Base-by-base conservation (phyloP, 2,113 vertebrate genomes). In the Felis catus region DNA sequence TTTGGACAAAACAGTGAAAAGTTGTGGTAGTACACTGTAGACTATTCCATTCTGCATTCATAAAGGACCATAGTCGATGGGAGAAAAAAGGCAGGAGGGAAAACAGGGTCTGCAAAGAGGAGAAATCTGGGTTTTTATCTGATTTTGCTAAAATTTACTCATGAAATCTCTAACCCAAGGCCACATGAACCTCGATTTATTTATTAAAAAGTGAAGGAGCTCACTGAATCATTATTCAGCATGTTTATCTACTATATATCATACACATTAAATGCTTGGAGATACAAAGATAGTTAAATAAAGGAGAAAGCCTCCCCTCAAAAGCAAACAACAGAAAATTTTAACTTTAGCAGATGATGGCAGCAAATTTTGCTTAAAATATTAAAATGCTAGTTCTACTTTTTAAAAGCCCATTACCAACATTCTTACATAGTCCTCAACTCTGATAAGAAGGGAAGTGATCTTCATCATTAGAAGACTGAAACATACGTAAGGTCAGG, bases 271-370 rank as follows among this genome's bases (percentile, higher is more conserved):
- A 91, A 29, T 65, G 23, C 73, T 36, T 15, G 39, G 11, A 85
- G 36, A 82, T 27, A 74, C 14, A 74, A 84, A 85, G 73, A 71
- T 65, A n/a, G 85, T 51, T 89, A 55, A 94, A 70, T 80, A 73
- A 97, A 70, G n/a, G 48, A 66, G 41, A 95, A 58, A 27, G 41
- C 70, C 36, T 88, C n/a, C 45, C 48, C 19, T 96, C 27, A 92
- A 95, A 95, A 39, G 29, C 53, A 89, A 96, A 91, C 19, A 90
- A 92, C 55, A 68, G 79, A 85, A 41, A 80, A 91, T 53, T 84
- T 0, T 45, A 84, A 85, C 86, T 71, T 11, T 70, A 89, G 23
- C 68, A 95, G 45, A 93, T 85, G n/a, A 74, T n/a, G 16, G 39
- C n/a, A 78, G 16, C 5, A 85, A 80, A 88, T 85, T 84, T 76